Evolutionary conservation across 2,888 invertebrate genomes (phyloP), one percentile per base, ranked within the genome.

Genomic region (Drosophila sordidula): DNA sequence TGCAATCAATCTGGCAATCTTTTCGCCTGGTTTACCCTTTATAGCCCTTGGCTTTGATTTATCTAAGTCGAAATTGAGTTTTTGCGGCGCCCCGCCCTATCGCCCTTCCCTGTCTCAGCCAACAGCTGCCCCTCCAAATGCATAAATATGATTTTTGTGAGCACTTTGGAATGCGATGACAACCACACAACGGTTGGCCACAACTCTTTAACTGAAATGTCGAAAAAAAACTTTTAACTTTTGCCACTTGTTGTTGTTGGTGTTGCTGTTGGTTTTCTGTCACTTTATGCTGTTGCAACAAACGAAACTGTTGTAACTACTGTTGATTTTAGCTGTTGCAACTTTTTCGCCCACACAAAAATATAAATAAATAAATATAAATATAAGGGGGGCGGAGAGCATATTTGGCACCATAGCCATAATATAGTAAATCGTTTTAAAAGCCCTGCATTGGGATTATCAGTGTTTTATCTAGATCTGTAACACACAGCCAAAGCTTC

Each of bases 51-150:
- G 18, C 61, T 56, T 41, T 76, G 61, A 76, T 75, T 68, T 76
- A 75, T 76, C 41, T 62, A 4, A 49, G 14, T 26, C 41, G 16
- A 73, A 76, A 76, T 76, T 71, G 51, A 67, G 59, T 57, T 75
- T 63, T 51, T 58, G 49, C 42, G 26, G 41, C 34, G 8, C 26
- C 8, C 14, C 38, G 18, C 32, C 14, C n/a, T n/a, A n/a, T n/a
- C n/a, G n/a, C n/a, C n/a, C n/a, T n/a, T n/a, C n/a, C 14, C 26
- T 0, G 41, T 44, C 34, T 54, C 38, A 26, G 18, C 29, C n/a
- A 8, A 5, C 3, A 8, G 38, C 34, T 39, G 16, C 4, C 25
- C 18, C 16, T 38, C 26, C 11, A 26, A 39, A 44, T 12, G 41
- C 8, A n/a, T 29, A 29, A 11, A 44, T 49, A 57, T 54, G 32